Evolutionary conservation across 1,140 invertebrate genomes (phyloP).

Genomic region (Gryllus bimaculatus): DNA sequence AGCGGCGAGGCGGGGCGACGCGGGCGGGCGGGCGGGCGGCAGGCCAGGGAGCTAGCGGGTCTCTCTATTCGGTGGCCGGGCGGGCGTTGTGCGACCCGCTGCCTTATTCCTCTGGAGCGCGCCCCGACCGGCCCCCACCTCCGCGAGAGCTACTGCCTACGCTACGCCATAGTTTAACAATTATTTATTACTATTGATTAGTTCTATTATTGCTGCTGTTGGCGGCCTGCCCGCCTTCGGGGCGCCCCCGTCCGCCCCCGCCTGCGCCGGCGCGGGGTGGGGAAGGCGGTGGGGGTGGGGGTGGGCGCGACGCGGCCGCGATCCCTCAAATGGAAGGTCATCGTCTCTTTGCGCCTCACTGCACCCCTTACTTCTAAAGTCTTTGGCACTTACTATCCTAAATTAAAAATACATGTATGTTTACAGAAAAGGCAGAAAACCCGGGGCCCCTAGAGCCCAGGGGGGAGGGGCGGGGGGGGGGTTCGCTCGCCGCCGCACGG

Average conservation of each 20-base stretch:
- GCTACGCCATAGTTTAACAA: neutral
- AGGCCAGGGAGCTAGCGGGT: too few relatives aligned
- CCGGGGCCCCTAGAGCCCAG: neutral
- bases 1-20: too few relatives aligned
- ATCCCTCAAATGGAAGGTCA: neutral
- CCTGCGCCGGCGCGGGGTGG: too few relatives aligned
- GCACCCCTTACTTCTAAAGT: neutral
- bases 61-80: too few relatives aligned
- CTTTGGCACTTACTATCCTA: conserved; percentile 3
- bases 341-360: neutral
- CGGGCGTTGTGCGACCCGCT: neutral
- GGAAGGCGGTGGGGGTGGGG: too few relatives aligned
- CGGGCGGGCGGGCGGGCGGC: too few relatives aligned
- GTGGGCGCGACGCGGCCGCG: too few relatives aligned
- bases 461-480: neutral
- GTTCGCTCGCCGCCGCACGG: neutral
- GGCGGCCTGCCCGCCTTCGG: neutral
- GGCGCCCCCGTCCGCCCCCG: too few relatives aligned
- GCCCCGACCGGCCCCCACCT: neutral
- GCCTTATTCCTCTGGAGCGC: neutral
- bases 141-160: neutral
- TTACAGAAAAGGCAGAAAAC: conserved; percentile 4
- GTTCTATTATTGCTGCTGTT: neutral
- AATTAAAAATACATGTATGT: conserved; percentile 6
- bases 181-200: neutral